Evolutionary conservation across 2,113 vertebrate species (phyloP).

Genomic region (Sitta europaea): DNA sequence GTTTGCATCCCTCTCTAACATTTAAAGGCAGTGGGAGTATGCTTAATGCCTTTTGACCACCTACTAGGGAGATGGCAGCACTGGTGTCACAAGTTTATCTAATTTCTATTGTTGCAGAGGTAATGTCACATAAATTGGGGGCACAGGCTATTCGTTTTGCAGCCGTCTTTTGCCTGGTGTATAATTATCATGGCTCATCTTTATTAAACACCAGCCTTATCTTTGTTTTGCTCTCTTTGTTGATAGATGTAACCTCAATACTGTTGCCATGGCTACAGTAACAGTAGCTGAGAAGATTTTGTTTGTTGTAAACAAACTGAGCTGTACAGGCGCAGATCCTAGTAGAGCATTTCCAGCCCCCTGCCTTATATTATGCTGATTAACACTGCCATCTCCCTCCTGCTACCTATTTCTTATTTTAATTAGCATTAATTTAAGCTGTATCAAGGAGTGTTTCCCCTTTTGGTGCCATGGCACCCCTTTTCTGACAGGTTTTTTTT

Average conservation of each 20-base stretch:
- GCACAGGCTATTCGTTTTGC: neutral
- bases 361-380: slow-evolving; percentile 26
- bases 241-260: slow-evolving; percentile 73
- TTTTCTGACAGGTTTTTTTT: neutral
- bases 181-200: slow-evolving; percentile 72
- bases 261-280: slow-evolving; percentile 71
- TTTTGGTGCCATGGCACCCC: neutral
- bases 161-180: slow-evolving; percentile 32
- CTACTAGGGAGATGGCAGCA: neutral
- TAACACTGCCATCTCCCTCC: slow-evolving; percentile 36
- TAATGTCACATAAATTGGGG: neutral
- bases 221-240: slow-evolving; percentile 71
- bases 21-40: neutral
- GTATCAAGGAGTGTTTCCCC: neutral
- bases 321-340: slow-evolving; percentile 30
- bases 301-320: slow-evolving; percentile 76
- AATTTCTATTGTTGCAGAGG: neutral
- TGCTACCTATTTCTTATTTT: slow-evolving; percentile 22
- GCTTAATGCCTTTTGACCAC: neutral
- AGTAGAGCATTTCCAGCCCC: slow-evolving; percentile 22
- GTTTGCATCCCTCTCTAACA: neutral
- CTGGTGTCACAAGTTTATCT: neutral
- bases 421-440: slow-evolving; percentile 51
- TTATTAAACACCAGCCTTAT: slow-evolving; percentile 71
- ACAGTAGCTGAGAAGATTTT: slow-evolving; percentile 72